Base-by-base conservation (phyloP, 2,888 invertebrate species). In the Sepioteuthis lessoniana region DNA sequence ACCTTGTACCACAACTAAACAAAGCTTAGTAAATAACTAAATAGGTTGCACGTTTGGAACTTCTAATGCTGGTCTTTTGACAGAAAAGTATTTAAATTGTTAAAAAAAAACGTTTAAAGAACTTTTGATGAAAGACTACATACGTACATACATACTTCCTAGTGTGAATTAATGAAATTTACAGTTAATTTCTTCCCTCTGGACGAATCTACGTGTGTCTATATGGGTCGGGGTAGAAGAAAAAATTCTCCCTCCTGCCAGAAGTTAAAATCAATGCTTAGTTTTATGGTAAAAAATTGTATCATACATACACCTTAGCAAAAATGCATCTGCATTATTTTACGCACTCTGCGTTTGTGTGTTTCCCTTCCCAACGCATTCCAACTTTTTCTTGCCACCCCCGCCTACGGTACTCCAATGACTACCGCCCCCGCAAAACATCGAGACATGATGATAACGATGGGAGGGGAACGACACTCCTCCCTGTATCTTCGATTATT, bases 381-480 rank as follows among this genome's bases (percentile, higher is more conserved):
- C 10, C 31, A 76, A 76, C n/a, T 76, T 76, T 31, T 31, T 16
- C 76, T 76, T n/a, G 76, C n/a, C 76, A 76, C 76, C 10, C 19
- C n/a, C 76, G 76, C 76, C 76, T 76, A n/a, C n/a, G 16, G n/a
- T 35, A 76, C n/a, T 76, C n/a, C 76, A 35, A 76, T 76, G n/a
- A n/a, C n/a, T 76, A n/a, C n/a, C 76, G 76, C 76, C 76, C 76
- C 91, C 46, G 91, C 38, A 91, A 91, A 91, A 38, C 28, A 28
- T 4, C 4, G 46, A 91, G 28, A 42, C 16, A 8, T 38, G 91
- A 25, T 28, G 91, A 42, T 91, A 46, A 91, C 46, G 25, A 38
- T 46, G 91, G 38, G 91, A 28, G 42, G 38, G 38, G 42, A 31
- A 46, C 46, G 42, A n/a, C 16, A n/a, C n/a, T 35, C 76, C n/a